Base-by-base conservation (phyloP, 2,797 vertebrate genomes). In the Chromis chromis region DNA sequence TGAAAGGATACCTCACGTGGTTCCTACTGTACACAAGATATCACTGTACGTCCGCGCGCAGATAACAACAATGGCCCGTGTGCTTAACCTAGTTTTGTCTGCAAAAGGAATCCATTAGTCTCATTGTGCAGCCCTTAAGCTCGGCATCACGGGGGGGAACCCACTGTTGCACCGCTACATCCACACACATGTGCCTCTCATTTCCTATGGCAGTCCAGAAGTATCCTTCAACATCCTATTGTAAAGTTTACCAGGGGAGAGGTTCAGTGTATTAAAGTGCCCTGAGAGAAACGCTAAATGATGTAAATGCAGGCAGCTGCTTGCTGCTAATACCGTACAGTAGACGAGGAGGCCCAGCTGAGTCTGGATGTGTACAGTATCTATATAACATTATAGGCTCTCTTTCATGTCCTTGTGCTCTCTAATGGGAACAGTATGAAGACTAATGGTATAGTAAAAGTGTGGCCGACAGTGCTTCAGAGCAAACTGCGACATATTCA, bases 371-470 rank as follows among this genome's bases (percentile, higher is more conserved):
- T 86, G 82, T 87, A 91, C 88, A 88, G 83, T 89, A 92, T 90
- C 87, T 91, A 88, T 96, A 95, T 96, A 96, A 96, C 94, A 94
- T 96, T 95, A 95, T 93, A 92, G 92, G 93, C 92, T 94, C 93
- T 93, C 96, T 96, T 96, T 96, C 95, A 96, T 96, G 95, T 96
- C 93, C 93, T 94, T 93, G 89, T 95, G 93, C 93, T 93, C 95
- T 94, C 94, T 98, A 97, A 97, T 97, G 94, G 96, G 96, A 98
- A 96, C 95, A 96, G 94, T 94, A 95, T 97, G 96, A 96, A 95
- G 79, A 64, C 83, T 91, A 86, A 96, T 95, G 94, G 95, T 94
- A 95, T 93, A 94, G 94, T 94, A 94, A 95, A 96, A 92, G 93
- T 93, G 92, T 87, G 93, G 93, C 92, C 94, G 94, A 91, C 93